Evolutionary conservation across 2,888 invertebrate species (phyloP).

Genomic region (Apotomis betuletana): DNA sequence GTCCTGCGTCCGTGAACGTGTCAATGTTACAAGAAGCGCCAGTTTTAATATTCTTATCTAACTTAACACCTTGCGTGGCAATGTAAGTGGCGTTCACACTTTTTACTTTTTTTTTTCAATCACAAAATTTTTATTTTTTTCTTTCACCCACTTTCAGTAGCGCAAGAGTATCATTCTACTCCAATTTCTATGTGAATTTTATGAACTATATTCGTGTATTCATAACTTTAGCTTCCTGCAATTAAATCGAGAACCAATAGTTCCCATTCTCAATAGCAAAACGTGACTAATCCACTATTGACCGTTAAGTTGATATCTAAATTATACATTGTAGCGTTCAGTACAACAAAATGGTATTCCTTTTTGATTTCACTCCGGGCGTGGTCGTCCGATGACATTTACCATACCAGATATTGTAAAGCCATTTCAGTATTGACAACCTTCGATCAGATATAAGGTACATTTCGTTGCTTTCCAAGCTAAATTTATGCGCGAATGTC

Average conservation of each 20-base stretch:
- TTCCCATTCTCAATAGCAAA: constrained; percentile 44
- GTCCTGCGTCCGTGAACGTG: too few species aligned
- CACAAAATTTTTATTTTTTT: too few species aligned
- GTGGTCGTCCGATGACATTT: constrained; percentile 54
- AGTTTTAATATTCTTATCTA: too few species aligned
- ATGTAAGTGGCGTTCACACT: too few species aligned
- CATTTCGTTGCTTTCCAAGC: constrained; percentile 41
- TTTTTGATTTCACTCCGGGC: constrained; percentile 48
- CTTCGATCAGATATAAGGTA: constrained; percentile 49
- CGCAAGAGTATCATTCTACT: too few species aligned
- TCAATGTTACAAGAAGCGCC: too few species aligned
- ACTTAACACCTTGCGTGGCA: too few species aligned
- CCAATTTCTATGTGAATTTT: too few species aligned
- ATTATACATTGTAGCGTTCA: constrained; percentile 49
- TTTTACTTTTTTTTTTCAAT: too few species aligned
- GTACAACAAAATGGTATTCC: constrained; percentile 45
- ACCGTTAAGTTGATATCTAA: constrained; percentile 52
- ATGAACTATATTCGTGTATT: too few species aligned
- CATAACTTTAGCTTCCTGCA: constrained; percentile 7
- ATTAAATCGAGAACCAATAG: constrained; percentile 32
- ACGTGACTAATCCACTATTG: constrained; percentile 51
- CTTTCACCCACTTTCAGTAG: too few species aligned
- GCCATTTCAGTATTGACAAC: constrained; percentile 50
- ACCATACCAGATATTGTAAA: constrained; percentile 45
- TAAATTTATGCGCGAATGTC: constrained; percentile 50